These are phyloP conservation scores for Charina bottae DNA, from an alignment of 2,113 vertebrate species.

Conservation along the genomic window DNA sequence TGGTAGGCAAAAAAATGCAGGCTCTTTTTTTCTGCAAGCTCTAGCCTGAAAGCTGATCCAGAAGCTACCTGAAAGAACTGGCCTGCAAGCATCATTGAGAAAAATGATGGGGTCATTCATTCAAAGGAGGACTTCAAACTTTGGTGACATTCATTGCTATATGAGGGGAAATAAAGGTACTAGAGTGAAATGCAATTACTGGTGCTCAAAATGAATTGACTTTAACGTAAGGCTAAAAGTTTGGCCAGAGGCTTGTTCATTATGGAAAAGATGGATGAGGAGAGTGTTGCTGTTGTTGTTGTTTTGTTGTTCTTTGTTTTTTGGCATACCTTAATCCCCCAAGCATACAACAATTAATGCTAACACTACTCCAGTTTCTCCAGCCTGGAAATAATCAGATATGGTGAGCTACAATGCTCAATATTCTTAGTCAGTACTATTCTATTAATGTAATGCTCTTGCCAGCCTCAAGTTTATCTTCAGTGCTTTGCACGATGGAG, in stretches of 20 bases:
- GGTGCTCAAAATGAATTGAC: neutral
- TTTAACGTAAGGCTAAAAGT: neutral
- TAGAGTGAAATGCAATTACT: neutral
- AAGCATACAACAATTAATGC: neutral
- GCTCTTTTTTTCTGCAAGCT: neutral
- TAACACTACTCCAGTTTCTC: neutral
- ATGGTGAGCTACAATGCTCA: neutral
- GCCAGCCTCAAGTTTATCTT: neutral
- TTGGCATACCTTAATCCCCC: neutral
- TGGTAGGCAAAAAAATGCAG: neutral
- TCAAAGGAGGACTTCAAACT: neutral
- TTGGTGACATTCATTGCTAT: neutral
- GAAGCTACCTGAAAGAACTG: neutral
- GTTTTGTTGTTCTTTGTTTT: neutral
- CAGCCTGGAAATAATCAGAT: neutral
- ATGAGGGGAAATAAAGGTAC: neutral
- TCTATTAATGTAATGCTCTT: neutral
- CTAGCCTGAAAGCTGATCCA: neutral
- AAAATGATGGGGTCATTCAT: neutral
- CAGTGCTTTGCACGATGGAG: neutral
- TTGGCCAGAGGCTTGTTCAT: neutral
- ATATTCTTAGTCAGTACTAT: neutral
- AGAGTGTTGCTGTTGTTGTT: neutral
- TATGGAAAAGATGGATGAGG: neutral
- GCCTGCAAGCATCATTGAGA: neutral